Evolutionary conservation across 2,113 vertebrate species (phyloP), one percentile per base, ranked within the genome.

Genomic region (Lathamus discolor): DNA sequence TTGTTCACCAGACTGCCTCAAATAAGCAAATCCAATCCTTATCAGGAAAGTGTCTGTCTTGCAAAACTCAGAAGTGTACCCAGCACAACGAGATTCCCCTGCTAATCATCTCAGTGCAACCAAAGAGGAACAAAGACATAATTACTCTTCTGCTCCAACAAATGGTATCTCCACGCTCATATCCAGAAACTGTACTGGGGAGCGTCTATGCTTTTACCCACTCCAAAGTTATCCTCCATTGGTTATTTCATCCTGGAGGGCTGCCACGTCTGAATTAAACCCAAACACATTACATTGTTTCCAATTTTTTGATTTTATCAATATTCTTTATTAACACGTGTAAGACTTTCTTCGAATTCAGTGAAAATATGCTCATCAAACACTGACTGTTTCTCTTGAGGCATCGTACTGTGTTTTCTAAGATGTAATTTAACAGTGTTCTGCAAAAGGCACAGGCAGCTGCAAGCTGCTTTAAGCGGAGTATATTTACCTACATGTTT

Each of bases 401-500:
- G 67, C 10, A 24, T 14, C 7, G 5, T 20, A 24, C 23, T 29
- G 43, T 46, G 44, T 82, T 94, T 94, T 75, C 82, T 87, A 94
- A 86, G 75, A 76, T 82, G 64, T 70, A 86, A 84, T 55, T 55
- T 59, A 41, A 54, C 93, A 86, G 63, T 63, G 72, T 94, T 54
- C 63, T 83, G 78, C 70, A 90, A 95, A 87, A 85, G 79, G 77
- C 51, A 70, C 70, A 76, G 62, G 11, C 74, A 41, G 48, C 66
- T 83, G 81, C 37, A 54, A n/a, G 51, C n/a, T 85, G 55, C 69
- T 66, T 77, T 82, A 70, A 41, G 49, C n/a, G 29, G 25, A 83
- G 35, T 72, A 27, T 43, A 37, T 83, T 89, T 86, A 70, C 70
- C 72, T 79, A 18, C 41, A 39, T 67, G 28, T 77, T 95, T 74